phyloP scores from a whole-genome alignment of 2,113 vertebrate species.

The Nematolebias whitei region DNA sequence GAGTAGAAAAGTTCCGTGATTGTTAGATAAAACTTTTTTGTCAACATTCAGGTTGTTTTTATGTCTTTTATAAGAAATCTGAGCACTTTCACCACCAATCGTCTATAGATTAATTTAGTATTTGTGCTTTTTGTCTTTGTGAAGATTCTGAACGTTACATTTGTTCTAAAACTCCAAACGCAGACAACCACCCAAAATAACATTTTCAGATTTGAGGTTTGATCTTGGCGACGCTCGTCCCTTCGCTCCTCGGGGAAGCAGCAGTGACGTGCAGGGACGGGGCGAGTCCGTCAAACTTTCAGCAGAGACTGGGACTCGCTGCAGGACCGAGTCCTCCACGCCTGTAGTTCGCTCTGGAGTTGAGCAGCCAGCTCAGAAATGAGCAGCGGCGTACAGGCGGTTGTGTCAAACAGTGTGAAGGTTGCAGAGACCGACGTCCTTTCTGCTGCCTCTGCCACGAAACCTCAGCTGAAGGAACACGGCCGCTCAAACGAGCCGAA shows the following conservation, averaged over 20 bases:
- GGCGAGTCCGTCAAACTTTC: slow-evolving; percentile 34
- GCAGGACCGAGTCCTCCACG: slow-evolving; percentile 33
- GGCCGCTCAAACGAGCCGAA: slow-evolving; percentile 18
- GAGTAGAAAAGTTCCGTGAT: too few species aligned
- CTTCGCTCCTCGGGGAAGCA: slow-evolving; percentile 3
- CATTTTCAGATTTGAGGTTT: too few species aligned
- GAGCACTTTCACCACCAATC: too few species aligned
- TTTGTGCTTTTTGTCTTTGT: too few species aligned
- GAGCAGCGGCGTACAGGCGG: slow-evolving; percentile 24
- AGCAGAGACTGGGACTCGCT: slow-evolving; percentile 54
- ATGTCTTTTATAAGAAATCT: too few species aligned
- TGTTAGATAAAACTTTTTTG: too few species aligned
- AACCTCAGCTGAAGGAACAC: slow-evolving; percentile 26
- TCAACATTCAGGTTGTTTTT: too few species aligned
- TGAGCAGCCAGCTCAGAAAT: slow-evolving; percentile 45
- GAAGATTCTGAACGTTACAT: too few species aligned
- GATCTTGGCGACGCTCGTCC: too few species aligned
- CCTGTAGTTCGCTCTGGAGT: slow-evolving; percentile 38
- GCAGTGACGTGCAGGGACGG: slow-evolving; percentile 35
- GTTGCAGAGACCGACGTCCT: slow-evolving; percentile 30
- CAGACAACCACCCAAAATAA: too few species aligned
- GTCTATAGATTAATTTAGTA: too few species aligned
- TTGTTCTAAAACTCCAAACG: too few species aligned
- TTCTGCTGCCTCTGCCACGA: slow-evolving; percentile 34
- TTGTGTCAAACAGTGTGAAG: slow-evolving; percentile 28